phyloP scores from a whole-genome alignment of 2,888 invertebrate species.

The Synergus gifuensis region DNA sequence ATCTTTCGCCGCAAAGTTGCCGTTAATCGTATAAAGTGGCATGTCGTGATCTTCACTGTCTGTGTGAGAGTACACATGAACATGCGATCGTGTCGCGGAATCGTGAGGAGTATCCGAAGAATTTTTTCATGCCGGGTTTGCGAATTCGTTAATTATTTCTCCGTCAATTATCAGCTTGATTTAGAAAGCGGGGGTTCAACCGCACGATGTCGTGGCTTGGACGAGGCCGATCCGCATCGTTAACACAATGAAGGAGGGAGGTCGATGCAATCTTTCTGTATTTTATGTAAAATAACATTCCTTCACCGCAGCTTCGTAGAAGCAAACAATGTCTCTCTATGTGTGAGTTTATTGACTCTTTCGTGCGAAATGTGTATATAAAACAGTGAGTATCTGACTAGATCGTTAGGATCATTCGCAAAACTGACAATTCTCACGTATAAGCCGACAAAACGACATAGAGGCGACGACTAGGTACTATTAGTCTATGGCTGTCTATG shows the following conservation, averaged over 20 bases:
- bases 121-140: conserved; percentile 19
- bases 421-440: conserved; percentile 44
- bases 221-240: background rate
- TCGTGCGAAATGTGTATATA: background rate
- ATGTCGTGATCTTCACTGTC: conserved; percentile 14
- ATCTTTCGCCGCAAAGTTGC: conserved; percentile 36
- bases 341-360: no score
- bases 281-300: background rate
- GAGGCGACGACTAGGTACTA: conserved; percentile 61
- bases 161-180: conserved; percentile 22
- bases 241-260: background rate
- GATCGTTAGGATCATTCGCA: conserved; percentile 7
- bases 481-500: conserved; percentile 58
- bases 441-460: conserved; percentile 54
- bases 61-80: background rate
- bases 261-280: background rate
- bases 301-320: background rate
- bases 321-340: background rate
- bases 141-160: conserved; percentile 35
- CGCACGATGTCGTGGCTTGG: conserved; percentile 28
- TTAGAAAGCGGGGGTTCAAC: conserved; percentile 17
- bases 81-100: background rate
- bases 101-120: conserved; percentile 35
- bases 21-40: conserved; percentile 34
- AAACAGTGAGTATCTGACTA: conserved; percentile 12